phyloP scores from a whole-genome alignment of 2,797 vertebrate species.

The Spinus olivaceus region DNA sequence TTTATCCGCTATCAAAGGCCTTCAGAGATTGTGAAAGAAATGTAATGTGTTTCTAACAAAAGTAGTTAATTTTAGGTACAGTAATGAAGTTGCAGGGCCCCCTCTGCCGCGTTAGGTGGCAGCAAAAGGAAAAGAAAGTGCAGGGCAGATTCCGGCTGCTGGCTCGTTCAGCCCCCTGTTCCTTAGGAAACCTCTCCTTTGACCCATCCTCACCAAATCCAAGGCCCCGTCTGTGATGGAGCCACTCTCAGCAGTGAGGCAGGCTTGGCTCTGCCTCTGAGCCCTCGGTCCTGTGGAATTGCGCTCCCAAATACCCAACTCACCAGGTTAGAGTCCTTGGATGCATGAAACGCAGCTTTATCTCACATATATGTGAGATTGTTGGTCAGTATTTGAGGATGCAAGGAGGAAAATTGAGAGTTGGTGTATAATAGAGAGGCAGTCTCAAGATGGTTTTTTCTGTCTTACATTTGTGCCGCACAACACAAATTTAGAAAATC shows the following conservation, averaged over 20 bases:
- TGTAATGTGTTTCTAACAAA: not conserved
- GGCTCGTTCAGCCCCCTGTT: rapidly evolving
- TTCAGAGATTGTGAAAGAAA: not conserved
- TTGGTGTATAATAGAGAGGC: not conserved
- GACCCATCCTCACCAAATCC: not conserved
- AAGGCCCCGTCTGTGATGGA: not conserved
- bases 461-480: not conserved
- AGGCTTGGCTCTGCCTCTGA: not conserved
- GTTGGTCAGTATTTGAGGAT: not conserved
- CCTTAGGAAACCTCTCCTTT: not conserved
- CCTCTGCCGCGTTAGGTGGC: conserved; percentile 68
- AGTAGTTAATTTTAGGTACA: rapidly evolving
- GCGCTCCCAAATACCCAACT: rapidly evolving
- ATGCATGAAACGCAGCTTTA: not conserved
- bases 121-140: conserved; percentile 56
- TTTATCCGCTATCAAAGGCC: not conserved
- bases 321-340: not conserved
- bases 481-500: not conserved
- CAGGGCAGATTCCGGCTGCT: rapidly evolving
- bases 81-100: not conserved
- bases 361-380: rapidly evolving
- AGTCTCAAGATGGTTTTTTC: not conserved
- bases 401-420: not conserved
- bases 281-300: not conserved
- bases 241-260: not conserved